Evolutionary conservation across 2,113 vertebrate species (phyloP).

Genomic region (Oryzias curvinotus): DNA sequence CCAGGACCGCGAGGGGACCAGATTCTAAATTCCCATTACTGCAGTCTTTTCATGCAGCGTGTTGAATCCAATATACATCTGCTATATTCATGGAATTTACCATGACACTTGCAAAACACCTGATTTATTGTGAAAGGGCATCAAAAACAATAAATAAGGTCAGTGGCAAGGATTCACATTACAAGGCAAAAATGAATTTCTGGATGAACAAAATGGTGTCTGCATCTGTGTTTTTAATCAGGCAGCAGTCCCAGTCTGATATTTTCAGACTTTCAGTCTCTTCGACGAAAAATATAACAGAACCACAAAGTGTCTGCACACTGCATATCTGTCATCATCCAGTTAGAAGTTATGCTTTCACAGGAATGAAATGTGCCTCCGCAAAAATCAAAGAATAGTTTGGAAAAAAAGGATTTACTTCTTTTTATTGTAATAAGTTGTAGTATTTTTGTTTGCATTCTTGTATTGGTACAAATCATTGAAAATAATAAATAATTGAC

Average conservation of each 20-base stretch:
- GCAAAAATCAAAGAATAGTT: no score
- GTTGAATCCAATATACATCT: not conserved
- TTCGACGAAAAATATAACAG: not conserved
- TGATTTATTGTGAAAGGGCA: not conserved
- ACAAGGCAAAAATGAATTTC: slow-evolving; percentile 34
- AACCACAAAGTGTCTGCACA: not conserved
- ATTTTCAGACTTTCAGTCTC: slow-evolving; percentile 21
- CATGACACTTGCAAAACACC: slow-evolving; percentile 16
- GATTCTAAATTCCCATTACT: slow-evolving; percentile 19
- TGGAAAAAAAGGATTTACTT: no score
- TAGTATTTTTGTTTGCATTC: no score
- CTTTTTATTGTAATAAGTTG: no score
- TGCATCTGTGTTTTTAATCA: slow-evolving; percentile 36
- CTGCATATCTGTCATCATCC: not conserved
- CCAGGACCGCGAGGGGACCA: slow-evolving; percentile 7
- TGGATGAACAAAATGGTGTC: slow-evolving; percentile 25
- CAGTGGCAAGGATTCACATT: slow-evolving; percentile 28
- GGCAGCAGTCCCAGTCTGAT: slow-evolving; percentile 10
- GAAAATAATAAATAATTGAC: no score
- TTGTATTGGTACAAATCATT: no score
- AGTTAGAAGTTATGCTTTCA: no score
- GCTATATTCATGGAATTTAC: slow-evolving; percentile 1
- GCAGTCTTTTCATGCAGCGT: slow-evolving; percentile 3
- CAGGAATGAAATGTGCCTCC: no score
- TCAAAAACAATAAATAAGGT: not conserved